phyloP scores from a whole-genome alignment of 2,888 invertebrate genomes.

The Cylloceria caligata region DNA sequence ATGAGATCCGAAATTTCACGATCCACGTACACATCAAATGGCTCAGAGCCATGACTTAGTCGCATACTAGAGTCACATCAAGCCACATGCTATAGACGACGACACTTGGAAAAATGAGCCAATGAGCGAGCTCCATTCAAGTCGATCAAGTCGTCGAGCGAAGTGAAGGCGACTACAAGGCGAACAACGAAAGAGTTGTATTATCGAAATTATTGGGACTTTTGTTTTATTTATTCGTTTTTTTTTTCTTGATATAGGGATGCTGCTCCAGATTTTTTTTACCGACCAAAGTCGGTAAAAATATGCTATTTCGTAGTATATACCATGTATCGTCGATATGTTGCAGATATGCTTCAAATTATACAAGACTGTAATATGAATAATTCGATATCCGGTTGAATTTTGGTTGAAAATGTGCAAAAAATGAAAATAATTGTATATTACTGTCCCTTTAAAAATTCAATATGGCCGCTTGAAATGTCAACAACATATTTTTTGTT shows the following conservation, averaged over 20 bases:
- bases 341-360: no score
- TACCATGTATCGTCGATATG: no score
- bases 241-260: neutral
- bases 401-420: no score
- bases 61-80: neutral
- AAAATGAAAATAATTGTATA: no score
- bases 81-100: neutral
- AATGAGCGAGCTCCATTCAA: neutral
- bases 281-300: no score
- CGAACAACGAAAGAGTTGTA: neutral
- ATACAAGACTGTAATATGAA: no score
- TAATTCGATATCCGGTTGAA: no score
- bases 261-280: no score
- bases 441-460: no score
- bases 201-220: neutral
- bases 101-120: neutral
- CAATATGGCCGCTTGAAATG: no score
- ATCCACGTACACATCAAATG: conserved; percentile 68
- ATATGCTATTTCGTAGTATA: no score
- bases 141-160: neutral
- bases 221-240: neutral
- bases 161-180: neutral
- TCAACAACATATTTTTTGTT: no score
- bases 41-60: conserved; percentile 55
- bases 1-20: conserved; percentile 58